These are phyloP conservation scores for Xylota segnis DNA, from an alignment of 2,888 invertebrate species.

Conservation along the genomic window DNA sequence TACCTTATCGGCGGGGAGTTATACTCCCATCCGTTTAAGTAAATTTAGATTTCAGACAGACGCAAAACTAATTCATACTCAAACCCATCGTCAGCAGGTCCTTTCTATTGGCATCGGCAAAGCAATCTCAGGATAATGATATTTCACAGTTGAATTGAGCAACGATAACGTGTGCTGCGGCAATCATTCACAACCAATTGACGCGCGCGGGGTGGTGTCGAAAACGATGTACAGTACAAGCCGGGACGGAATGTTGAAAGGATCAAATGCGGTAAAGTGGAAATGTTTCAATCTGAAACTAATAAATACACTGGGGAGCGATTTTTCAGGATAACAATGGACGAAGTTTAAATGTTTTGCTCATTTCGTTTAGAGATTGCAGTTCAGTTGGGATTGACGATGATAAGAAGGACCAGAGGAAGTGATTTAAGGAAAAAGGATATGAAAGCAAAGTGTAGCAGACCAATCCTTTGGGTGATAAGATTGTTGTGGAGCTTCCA, in stretches of 20 bases:
- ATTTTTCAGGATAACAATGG: conserved; percentile 41
- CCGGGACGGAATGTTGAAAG: no score
- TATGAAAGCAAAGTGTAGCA: not conserved
- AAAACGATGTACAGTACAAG: no score
- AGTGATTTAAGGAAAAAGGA: conserved; percentile 14
- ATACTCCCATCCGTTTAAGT: conserved; percentile 20
- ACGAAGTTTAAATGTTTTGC: conserved; percentile 36
- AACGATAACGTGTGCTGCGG: conserved; percentile 20
- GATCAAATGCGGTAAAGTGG: conserved; percentile 19
- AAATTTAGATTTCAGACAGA: conserved; percentile 28
- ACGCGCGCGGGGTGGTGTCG: conserved; percentile 5
- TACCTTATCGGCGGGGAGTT: not conserved
- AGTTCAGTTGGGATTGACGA: conserved; percentile 10
- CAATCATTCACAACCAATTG: conserved; percentile 54
- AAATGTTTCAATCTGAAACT: conserved; percentile 41
- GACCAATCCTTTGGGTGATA: conserved; percentile 13
- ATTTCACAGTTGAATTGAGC: conserved; percentile 57
- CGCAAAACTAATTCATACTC: conserved; percentile 35
- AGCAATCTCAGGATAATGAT: conserved; percentile 37
- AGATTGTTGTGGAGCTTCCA: not conserved
- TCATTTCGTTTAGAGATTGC: conserved; percentile 29
- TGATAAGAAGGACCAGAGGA: conserved; percentile 8
- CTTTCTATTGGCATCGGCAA: not conserved
- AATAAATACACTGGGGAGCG: conserved; percentile 48
- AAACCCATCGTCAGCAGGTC: not conserved